Conservation (phyloP, 2,797 vertebrate genomes). For the Rhynchotus rufescens region DNA sequence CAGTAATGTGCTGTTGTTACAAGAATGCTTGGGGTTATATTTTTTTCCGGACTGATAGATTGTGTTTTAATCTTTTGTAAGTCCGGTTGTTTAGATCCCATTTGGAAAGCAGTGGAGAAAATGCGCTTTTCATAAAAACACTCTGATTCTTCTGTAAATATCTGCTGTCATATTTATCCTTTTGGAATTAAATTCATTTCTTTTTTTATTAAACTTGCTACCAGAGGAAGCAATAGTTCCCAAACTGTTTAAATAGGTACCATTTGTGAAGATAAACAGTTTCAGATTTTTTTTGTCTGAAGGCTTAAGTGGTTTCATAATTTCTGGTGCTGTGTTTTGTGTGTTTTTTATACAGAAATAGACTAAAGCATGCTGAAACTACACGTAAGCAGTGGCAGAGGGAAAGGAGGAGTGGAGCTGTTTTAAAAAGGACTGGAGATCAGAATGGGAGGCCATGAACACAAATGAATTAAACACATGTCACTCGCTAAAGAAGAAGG, state of each 20-base stretch:
- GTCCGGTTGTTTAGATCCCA: slow-evolving; percentile 46
- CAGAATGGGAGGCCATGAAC: neutral
- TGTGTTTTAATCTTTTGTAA: slow-evolving; percentile 60
- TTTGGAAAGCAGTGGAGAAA: slow-evolving; percentile 55
- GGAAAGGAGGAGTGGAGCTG: neutral
- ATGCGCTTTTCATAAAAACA: slow-evolving; percentile 52
- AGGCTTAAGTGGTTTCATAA: slow-evolving; percentile 39
- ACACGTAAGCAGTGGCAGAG: neutral
- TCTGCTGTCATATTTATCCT: slow-evolving; percentile 63
- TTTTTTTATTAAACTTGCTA: slow-evolving; percentile 33
- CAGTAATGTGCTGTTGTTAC: slow-evolving; percentile 19
- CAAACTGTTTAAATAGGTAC: slow-evolving; percentile 52
- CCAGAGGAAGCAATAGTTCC: slow-evolving; percentile 60
- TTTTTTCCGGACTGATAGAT: slow-evolving; percentile 25
- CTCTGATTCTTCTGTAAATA: slow-evolving; percentile 69
- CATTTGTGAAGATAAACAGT: slow-evolving; percentile 50
- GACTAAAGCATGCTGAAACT: slow-evolving; percentile 40
- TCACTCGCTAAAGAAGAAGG: neutral
- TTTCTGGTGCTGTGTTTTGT: slow-evolving; percentile 27
- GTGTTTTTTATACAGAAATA: slow-evolving; percentile 20
- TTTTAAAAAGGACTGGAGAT: neutral
- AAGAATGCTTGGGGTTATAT: slow-evolving; percentile 32
- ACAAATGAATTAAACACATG: neutral
- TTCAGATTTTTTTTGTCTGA: slow-evolving; percentile 39
- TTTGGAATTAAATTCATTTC: slow-evolving; percentile 54